These are phyloP conservation scores for Porites rus DNA, from an alignment of 92 coral and sea anemone genomes.

Conservation along the genomic window DNA sequence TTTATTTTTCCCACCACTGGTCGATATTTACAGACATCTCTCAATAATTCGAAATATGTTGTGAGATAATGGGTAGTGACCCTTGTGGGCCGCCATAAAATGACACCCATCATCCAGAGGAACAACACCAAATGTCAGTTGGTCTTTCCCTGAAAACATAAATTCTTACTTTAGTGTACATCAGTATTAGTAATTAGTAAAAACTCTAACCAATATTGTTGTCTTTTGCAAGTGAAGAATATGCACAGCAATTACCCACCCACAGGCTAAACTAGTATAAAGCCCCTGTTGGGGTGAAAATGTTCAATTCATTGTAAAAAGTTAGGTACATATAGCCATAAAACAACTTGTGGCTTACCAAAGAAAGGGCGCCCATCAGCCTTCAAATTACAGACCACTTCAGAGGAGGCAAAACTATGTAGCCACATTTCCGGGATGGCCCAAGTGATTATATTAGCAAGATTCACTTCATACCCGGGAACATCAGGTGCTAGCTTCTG, in stretches of 20 bases:
- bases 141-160: conserved; percentile 19
- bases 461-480: conserved; percentile 25
- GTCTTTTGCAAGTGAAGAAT: too few species aligned
- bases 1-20: too few species aligned
- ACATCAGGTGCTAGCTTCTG: conserved; percentile 13
- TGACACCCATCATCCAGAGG: conserved; percentile 11
- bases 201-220: too few species aligned
- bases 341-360: conserved; percentile 13
- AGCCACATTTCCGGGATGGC: conserved; percentile 7
- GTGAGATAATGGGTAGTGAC: too few species aligned
- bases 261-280: not conserved
- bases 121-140: conserved; percentile 20
- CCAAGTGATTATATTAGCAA: conserved; percentile 10
- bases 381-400: conserved; percentile 21
- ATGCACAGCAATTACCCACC: too few species aligned
- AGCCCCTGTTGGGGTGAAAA: conserved; percentile 13
- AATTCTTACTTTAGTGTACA: too few species aligned
- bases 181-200: too few species aligned
- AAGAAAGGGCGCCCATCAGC: conserved; percentile 21
- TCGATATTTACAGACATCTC: too few species aligned
- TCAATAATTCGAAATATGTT: too few species aligned
- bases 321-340: too few species aligned
- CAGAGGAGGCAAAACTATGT: conserved; percentile 2
- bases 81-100: not conserved
- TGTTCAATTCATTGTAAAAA: not conserved